Evolutionary conservation across 1,140 invertebrate genomes (phyloP).

Genomic region (Ceratina australensis): DNA sequence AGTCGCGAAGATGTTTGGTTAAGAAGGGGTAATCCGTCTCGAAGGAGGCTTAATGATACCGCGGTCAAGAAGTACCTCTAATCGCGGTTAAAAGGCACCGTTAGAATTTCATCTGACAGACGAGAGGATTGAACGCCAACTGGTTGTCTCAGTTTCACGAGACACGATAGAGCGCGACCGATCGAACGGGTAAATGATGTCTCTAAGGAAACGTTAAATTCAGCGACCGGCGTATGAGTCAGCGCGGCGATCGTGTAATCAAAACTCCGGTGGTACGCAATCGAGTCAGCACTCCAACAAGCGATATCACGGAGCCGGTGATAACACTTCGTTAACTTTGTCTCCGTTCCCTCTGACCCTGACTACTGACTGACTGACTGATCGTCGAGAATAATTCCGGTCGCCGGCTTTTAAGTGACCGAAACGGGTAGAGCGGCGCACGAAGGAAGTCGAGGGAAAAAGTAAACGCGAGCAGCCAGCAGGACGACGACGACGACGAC

Average conservation of each 20-base stretch:
- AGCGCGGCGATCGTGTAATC: background rate
- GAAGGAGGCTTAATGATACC: conserved; percentile 36
- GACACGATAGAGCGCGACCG: background rate
- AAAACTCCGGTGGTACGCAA: conserved; percentile 21
- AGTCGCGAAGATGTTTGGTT: conserved; percentile 2
- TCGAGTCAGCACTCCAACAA: conserved; percentile 16
- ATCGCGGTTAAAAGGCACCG: too few relatives aligned
- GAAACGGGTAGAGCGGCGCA: background rate
- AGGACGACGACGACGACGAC: background rate
- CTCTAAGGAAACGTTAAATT: conserved; percentile 2
- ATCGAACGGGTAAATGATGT: background rate
- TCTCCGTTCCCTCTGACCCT: conserved; percentile 9
- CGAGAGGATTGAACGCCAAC: too few relatives aligned
- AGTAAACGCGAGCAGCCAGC: background rate
- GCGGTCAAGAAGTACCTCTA: conserved; percentile 19
- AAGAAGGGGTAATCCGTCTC: conserved; percentile 22
- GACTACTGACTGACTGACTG: conserved; percentile 20
- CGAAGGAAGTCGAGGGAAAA: background rate
- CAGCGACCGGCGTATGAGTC: background rate
- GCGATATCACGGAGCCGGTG: background rate
- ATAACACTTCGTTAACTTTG: conserved; percentile 27
- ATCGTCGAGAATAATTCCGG: conserved; percentile 23
- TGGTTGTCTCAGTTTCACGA: background rate
- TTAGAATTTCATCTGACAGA: too few relatives aligned
- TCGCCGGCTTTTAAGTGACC: conserved; percentile 4